Evolutionary conservation across 2,797 vertebrate genomes (phyloP).

Genomic region (Chromis chromis): DNA sequence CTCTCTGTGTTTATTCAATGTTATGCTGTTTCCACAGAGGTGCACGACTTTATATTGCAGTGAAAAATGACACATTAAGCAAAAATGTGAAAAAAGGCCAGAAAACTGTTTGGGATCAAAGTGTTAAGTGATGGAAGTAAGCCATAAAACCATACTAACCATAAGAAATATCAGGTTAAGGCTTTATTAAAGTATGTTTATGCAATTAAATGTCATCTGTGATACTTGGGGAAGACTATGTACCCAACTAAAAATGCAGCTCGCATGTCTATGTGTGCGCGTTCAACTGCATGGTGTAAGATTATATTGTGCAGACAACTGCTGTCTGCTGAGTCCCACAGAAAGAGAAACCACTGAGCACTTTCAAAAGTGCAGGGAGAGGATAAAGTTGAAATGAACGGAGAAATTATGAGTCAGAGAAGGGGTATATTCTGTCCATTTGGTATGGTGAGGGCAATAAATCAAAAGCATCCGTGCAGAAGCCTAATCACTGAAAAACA

Average conservation of each 20-base stretch:
- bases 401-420: slow-evolving; percentile 9
- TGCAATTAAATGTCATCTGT: slow-evolving; percentile 41
- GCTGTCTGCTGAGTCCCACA: slow-evolving; percentile 48
- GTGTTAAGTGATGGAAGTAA: background rate
- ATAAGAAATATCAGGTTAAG: slow-evolving; percentile 12
- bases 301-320: slow-evolving; percentile 51
- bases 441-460: background rate
- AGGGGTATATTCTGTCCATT: background rate
- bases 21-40: too few relatives aligned
- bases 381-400: background rate
- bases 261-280: slow-evolving; percentile 19
- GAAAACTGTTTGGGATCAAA: background rate
- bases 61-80: too few relatives aligned
- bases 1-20: too few relatives aligned
- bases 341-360: slow-evolving; percentile 25
- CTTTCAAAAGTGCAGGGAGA: slow-evolving; percentile 11
- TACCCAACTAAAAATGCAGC: slow-evolving; percentile 12
- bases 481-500: background rate
- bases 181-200: background rate
- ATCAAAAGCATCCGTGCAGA: background rate
- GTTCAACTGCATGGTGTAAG: slow-evolving; percentile 25
- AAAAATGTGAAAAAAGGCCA: background rate
- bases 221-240: slow-evolving; percentile 28
- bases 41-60: too few relatives aligned
- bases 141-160: slow-evolving; percentile 2